These are phyloP conservation scores for Himalopsyche tibetana DNA, from an alignment of 2,888 invertebrate genomes.

Conservation along the genomic window DNA sequence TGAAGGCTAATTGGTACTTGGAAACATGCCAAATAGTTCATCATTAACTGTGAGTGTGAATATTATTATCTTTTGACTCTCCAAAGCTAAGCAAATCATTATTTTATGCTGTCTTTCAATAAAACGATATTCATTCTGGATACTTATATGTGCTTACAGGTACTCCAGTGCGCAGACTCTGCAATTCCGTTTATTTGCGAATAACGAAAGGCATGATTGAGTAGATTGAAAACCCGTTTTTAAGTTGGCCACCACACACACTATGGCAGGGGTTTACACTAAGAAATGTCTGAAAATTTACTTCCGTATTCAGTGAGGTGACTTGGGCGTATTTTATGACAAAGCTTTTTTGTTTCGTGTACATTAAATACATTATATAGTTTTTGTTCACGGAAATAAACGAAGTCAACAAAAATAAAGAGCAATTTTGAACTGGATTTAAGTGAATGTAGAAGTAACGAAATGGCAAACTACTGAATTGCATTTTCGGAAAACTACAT, in stretches of 20 bases:
- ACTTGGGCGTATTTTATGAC: no score
- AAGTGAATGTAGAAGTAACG: no score
- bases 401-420: no score
- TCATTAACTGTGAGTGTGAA: neutral
- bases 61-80: neutral
- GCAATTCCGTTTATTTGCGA: slow-evolving; percentile 5
- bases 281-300: slow-evolving; percentile 1
- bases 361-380: no score
- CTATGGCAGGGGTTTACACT: neutral
- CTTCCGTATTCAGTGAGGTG: neutral
- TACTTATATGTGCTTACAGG: neutral
- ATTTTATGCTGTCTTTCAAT: neutral
- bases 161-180: neutral
- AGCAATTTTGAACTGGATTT: no score
- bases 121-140: neutral
- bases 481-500: no score
- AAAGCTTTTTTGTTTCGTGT: no score
- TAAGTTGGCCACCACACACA: slow-evolving; percentile 7
- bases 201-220: neutral
- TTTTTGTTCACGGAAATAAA: no score
- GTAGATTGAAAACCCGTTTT: neutral
- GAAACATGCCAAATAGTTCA: neutral
- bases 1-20: neutral
- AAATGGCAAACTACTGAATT: no score
- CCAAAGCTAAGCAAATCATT: neutral